These are phyloP conservation scores for Aplochiton taeniatus DNA, from an alignment of 2,797 vertebrate species.

Conservation along the genomic window DNA sequence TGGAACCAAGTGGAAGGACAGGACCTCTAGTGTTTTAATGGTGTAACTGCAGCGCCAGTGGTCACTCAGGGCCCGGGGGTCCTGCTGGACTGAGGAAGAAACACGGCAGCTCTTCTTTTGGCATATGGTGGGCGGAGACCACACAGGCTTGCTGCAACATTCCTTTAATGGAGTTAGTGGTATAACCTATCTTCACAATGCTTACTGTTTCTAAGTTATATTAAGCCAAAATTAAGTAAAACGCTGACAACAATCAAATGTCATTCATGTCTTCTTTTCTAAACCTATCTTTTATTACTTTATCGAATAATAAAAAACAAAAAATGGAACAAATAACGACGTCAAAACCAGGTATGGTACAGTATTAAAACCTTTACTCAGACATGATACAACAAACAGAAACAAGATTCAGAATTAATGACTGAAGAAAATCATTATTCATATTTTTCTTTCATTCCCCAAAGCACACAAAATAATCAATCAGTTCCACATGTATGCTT, in stretches of 20 bases:
- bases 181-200: too few relatives aligned
- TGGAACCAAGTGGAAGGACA: constrained; percentile 11
- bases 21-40: constrained; percentile 66
- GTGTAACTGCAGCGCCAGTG: constrained; percentile 42
- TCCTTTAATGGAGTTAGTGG: too few relatives aligned
- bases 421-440: constrained; percentile 56
- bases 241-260: too few relatives aligned
- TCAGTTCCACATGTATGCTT: constrained; percentile 60
- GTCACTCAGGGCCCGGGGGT: constrained; percentile 70
- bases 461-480: constrained; percentile 65
- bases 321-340: not conserved
- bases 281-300: not conserved
- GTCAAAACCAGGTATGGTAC: constrained; percentile 41
- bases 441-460: constrained; percentile 59
- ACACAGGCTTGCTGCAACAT: not conserved
- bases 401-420: constrained; percentile 76
- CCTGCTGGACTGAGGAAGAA: constrained; percentile 75
- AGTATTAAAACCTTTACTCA: constrained; percentile 81
- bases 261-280: too few relatives aligned
- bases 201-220: too few relatives aligned
- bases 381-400: constrained; percentile 79
- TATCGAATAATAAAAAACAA: not conserved
- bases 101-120: constrained; percentile 6
- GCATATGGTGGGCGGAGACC: constrained; percentile 1
- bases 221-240: too few relatives aligned